Evolutionary conservation across 2,113 vertebrate genomes (phyloP).

Genomic region (Pantherophis guttatus): DNA sequence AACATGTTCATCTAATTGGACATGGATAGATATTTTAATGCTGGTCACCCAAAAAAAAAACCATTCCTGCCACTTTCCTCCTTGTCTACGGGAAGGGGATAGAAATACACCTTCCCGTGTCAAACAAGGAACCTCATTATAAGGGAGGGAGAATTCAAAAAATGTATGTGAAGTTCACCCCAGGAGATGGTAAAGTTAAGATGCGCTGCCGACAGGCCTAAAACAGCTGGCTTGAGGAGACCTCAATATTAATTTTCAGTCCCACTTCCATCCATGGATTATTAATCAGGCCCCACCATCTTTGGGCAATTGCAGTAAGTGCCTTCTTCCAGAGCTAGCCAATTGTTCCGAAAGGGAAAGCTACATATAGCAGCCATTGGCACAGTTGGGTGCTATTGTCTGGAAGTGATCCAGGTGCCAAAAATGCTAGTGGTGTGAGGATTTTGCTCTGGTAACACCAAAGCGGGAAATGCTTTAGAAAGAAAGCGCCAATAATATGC

Average conservation of each 20-base stretch:
- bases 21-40: neutral
- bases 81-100: neutral
- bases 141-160: neutral
- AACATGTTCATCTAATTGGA: neutral
- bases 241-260: neutral
- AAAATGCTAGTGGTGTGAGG: neutral
- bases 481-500: neutral
- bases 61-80: neutral
- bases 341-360: neutral
- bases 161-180: neutral
- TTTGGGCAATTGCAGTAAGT: neutral
- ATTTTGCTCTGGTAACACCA: fast-evolving
- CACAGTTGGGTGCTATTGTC: neutral
- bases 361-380: neutral
- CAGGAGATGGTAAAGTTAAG: neutral
- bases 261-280: neutral
- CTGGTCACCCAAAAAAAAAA: neutral
- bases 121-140: neutral
- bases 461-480: neutral
- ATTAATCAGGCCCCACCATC: neutral
- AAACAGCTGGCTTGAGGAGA: neutral
- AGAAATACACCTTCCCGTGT: neutral
- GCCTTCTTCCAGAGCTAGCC: neutral
- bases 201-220: neutral
- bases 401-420: neutral